Conservation (phyloP, 2,797 vertebrate genomes). For the Lagorchestes hirsutus region DNA sequence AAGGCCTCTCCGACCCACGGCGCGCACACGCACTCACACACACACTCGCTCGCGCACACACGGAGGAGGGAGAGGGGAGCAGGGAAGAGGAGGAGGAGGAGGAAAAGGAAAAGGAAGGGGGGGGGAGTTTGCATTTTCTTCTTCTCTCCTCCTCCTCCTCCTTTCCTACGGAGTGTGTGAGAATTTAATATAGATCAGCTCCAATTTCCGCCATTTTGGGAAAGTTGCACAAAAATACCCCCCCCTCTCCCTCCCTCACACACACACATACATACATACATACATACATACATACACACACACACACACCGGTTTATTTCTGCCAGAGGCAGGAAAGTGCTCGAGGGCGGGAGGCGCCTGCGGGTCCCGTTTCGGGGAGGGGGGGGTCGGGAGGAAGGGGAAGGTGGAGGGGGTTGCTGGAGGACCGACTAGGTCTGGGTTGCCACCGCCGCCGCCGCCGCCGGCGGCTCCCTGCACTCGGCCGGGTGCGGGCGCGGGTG, state of each 20-base stretch:
- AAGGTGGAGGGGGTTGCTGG: conserved; percentile 41
- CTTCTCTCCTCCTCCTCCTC: conserved; percentile 77
- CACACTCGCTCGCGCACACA: conserved; percentile 63
- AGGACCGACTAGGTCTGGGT: conserved; percentile 61
- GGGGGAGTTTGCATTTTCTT: conserved; percentile 82
- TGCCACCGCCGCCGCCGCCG: conserved; percentile 70
- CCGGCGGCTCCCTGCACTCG: conserved; percentile 63
- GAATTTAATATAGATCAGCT: conserved; percentile 88
- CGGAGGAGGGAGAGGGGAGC: conserved; percentile 77
- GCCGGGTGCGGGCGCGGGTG: conserved; percentile 64
- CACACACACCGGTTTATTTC: conserved; percentile 70
- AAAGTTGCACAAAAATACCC: conserved; percentile 87
- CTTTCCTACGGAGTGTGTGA: conserved; percentile 85
- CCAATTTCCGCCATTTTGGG: conserved; percentile 92
- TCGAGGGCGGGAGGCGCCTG: conserved; percentile 65
- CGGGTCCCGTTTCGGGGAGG: conserved; percentile 52
- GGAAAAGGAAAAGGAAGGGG: conserved; percentile 42
- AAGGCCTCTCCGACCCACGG: conserved; percentile 75
- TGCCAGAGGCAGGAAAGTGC: conserved; percentile 76
- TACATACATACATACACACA: background rate
- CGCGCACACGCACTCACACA: conserved; percentile 79
- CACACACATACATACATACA: background rate
- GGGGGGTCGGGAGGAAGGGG: conserved; percentile 29
- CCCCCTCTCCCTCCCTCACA: background rate
- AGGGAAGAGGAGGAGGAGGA: conserved; percentile 6